Percentiles rank a stretch among this genome's conserved stretches.
Evolutionary conservation across 37 sponge, comb jelly and placozoan genomes (phyloP).

Genomic region (Hexactinellida sp.): DNA sequence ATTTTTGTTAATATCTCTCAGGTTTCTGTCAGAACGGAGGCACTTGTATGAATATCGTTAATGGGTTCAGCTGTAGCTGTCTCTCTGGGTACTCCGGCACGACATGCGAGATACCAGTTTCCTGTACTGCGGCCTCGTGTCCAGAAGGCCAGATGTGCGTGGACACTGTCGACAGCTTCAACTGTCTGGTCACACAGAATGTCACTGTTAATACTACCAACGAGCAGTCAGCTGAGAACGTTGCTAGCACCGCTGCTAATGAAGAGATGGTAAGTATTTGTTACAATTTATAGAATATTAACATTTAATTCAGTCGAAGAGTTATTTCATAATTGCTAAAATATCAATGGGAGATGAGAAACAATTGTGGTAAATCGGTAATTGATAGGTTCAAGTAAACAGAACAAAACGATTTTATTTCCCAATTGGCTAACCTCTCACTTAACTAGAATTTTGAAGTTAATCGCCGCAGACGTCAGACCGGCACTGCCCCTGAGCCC

Average conservation of each 20-base stretch:
- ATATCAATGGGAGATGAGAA: too few relatives aligned
- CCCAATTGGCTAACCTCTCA: too few relatives aligned
- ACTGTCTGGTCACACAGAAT: not conserved
- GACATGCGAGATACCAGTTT: not conserved
- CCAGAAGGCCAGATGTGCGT: not conserved
- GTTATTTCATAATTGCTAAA: too few relatives aligned
- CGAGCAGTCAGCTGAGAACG: not conserved
- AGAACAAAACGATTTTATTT: too few relatives aligned
- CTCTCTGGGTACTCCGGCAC: not conserved
- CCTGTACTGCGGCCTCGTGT: not conserved
- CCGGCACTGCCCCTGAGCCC: not conserved
- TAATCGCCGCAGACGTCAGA: constrained; percentile 3
- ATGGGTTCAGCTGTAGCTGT: not conserved
- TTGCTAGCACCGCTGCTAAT: not conserved
- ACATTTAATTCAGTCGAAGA: too few relatives aligned
- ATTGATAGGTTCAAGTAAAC: too few relatives aligned
- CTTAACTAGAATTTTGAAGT: not conserved
- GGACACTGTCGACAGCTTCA: not conserved
- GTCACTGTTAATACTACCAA: not conserved
- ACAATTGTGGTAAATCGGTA: too few relatives aligned
- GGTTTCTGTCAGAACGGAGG: constrained; percentile 11
- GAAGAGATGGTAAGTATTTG: not conserved
- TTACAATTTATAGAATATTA: too few relatives aligned
- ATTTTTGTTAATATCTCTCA: not conserved
- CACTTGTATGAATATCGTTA: not conserved